Evolutionary conservation across 2,113 vertebrate species (phyloP).

Genomic region (Brachionichthys hirsutus): DNA sequence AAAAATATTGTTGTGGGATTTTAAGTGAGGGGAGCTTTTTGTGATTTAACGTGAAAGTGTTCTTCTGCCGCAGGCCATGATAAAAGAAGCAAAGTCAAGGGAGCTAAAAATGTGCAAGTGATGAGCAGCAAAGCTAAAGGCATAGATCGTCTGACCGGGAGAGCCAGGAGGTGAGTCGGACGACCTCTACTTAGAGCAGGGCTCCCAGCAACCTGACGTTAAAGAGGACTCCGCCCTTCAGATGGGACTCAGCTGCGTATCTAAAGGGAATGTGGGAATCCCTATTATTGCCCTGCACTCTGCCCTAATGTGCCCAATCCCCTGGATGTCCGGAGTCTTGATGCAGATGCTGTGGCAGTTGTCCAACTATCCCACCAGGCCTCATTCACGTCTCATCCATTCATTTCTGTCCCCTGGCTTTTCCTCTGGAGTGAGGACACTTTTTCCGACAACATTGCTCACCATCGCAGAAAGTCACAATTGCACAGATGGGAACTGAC

Average conservation of each 20-base stretch:
- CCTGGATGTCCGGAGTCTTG: slow-evolving; percentile 37
- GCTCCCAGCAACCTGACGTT: not conserved
- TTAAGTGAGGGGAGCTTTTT: too few relatives aligned
- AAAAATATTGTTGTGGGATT: too few relatives aligned
- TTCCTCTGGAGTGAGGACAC: slow-evolving; percentile 23
- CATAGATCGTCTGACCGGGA: slow-evolving; percentile 92
- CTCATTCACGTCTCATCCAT: slow-evolving; percentile 12
- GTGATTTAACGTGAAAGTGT: not conserved
- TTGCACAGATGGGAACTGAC: slow-evolving; percentile 14
- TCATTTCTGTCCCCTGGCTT: slow-evolving; percentile 4
- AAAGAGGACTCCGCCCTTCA: slow-evolving; percentile 3
- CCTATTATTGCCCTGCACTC: slow-evolving; percentile 32
- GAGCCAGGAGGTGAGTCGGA: slow-evolving; percentile 87
- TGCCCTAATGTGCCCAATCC: slow-evolving; percentile 40
- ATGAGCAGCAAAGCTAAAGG: slow-evolving; percentile 89
- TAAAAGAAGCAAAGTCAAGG: slow-evolving; percentile 74
- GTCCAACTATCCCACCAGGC: slow-evolving; percentile 48
- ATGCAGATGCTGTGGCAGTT: slow-evolving; percentile 46
- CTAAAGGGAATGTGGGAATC: slow-evolving; percentile 31
- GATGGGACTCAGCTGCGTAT: not conserved
- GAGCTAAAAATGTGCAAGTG: slow-evolving; percentile 70
- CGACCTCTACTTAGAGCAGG: too few relatives aligned
- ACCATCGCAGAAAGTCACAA: slow-evolving; percentile 1
- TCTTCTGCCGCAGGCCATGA: slow-evolving; percentile 77
- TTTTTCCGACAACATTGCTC: slow-evolving; percentile 6